Evolutionary conservation across 35 echinoderm and acorn worm genomes (phyloP), one percentile per base, ranked within the genome.

Genomic region (Heliocidaris tuberculata): DNA sequence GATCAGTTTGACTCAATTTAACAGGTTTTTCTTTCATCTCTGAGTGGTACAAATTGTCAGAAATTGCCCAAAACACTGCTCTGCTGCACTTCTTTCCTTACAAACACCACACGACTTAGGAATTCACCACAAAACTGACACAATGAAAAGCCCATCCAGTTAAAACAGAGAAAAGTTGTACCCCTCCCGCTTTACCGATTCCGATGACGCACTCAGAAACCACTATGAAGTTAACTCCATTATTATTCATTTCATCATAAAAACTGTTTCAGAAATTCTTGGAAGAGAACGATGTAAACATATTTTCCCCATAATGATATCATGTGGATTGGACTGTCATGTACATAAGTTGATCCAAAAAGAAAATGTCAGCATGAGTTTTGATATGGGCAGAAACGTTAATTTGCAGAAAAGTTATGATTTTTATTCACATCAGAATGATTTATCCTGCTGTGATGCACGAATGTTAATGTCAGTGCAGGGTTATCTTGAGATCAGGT

Each of bases 251-350:
- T 19, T 7, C 65, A 78, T 24, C 21, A 78, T n/a, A 27, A 19
- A 78, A 78, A 78, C 65, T 78, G 65, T 78, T 78, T 24, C 65
- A 78, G 19, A 78, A 78, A 78, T 78, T 78, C 65, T 78, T 78
- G 65, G 65, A 78, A 78, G 27, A n/a, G 65, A 78, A 78, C 3
- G 65, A 27, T 27, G 65, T 4, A 78, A 78, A 78, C 65, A 78
- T 27, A 78, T 78, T 78, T 27, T 78, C 27, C 65, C 2, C 2
- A 78, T 42, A 78, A 78, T 78, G 5, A 78, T 78, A 24, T 78
- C 65, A 78, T 78, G 65, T 78, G 65, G 65, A 78, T 78, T 78
- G 65, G 7, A 78, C 65, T 56, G 35, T 42, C 35, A 42, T 56
- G 27, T 78, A 78, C 65, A 78, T 6, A 24, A 78, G 65, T 6